Evolutionary conservation across 2,797 vertebrate species (phyloP).

Genomic region (Cyprinodon diabolis): DNA sequence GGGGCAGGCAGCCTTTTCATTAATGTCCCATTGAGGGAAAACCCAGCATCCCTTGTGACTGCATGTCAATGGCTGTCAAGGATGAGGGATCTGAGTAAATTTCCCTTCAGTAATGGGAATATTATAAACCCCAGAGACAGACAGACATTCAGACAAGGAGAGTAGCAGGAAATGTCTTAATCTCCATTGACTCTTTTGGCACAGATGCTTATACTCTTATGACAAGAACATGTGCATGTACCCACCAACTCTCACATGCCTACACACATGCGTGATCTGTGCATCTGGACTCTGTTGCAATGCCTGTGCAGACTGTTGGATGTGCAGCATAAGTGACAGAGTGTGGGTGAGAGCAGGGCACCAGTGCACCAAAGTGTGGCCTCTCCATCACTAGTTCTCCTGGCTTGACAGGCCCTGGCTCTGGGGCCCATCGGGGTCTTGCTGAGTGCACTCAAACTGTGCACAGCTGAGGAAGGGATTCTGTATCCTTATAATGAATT

Average conservation of each 20-base stretch:
- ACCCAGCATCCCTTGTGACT: constrained; percentile 61
- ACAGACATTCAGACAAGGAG: constrained; percentile 55
- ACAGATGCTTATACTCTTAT: constrained; percentile 54
- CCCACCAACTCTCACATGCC: constrained; percentile 37
- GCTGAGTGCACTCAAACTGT: constrained; percentile 74
- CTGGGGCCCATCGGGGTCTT: constrained; percentile 76
- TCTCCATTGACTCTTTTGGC: constrained; percentile 71
- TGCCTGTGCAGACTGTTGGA: constrained; percentile 68
- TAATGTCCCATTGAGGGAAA: constrained; percentile 71
- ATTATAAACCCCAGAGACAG: constrained; percentile 67
- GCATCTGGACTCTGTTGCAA: constrained; percentile 83
- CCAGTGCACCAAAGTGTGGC: constrained; percentile 80
- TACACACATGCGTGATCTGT: constrained; percentile 44
- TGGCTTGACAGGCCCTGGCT: constrained; percentile 81
- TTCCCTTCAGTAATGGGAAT: constrained; percentile 75
- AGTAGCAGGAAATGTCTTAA: constrained; percentile 80
- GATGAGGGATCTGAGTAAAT: constrained; percentile 75
- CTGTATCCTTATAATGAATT: constrained; percentile 83
- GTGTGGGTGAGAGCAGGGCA: constrained; percentile 78
- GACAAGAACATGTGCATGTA: constrained; percentile 52
- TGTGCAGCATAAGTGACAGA: constrained; percentile 72
- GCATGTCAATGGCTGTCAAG: constrained; percentile 74
- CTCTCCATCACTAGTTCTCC: constrained; percentile 83
- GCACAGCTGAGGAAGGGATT: constrained; percentile 79
- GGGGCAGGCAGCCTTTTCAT: constrained; percentile 67